Evolutionary conservation across 1,140 invertebrate species (phyloP).

Genomic region (Drosophila arawakana): DNA sequence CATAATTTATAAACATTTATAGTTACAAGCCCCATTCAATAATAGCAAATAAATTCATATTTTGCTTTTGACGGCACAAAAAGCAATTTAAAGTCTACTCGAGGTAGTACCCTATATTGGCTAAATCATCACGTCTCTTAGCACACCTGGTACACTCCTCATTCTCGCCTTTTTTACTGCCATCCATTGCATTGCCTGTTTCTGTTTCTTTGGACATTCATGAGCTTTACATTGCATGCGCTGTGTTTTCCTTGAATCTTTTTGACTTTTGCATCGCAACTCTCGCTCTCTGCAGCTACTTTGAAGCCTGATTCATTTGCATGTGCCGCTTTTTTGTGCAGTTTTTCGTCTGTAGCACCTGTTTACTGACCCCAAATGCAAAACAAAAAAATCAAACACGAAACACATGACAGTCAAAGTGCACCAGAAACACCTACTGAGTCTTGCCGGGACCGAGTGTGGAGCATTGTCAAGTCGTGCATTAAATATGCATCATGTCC

Average conservation of each 20-base stretch:
- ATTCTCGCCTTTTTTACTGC: neutral
- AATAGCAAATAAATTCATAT: too few species aligned
- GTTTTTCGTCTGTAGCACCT: conserved; percentile 44
- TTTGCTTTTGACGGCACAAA: conserved; percentile 17
- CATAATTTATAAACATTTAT: too few species aligned
- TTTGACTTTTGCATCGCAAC: conserved; percentile 42
- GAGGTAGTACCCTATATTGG: conserved; percentile 21
- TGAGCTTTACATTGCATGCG: conserved; percentile 54
- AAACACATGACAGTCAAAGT: conserved; percentile 64
- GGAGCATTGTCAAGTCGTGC: conserved; percentile 52
- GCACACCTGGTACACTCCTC: neutral
- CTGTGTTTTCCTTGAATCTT: conserved; percentile 47
- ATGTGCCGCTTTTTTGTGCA: conserved; percentile 21
- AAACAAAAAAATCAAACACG: conserved; percentile 42
- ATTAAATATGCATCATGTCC: conserved; percentile 76
- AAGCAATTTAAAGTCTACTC: conserved; percentile 21
- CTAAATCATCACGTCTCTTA: conserved; percentile 2
- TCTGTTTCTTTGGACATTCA: conserved; percentile 41
- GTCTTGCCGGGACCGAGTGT: neutral
- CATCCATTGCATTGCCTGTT: neutral
- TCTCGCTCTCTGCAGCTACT: conserved; percentile 57
- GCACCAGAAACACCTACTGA: conserved; percentile 12
- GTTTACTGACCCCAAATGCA: conserved; percentile 72
- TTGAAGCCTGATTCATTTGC: conserved; percentile 49
- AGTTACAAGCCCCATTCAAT: too few species aligned